Percentiles rank a stretch among this genome's conserved stretches.
phyloP scores from a whole-genome alignment of 2,797 vertebrate species.

The Coccyzus lansbergi region DNA sequence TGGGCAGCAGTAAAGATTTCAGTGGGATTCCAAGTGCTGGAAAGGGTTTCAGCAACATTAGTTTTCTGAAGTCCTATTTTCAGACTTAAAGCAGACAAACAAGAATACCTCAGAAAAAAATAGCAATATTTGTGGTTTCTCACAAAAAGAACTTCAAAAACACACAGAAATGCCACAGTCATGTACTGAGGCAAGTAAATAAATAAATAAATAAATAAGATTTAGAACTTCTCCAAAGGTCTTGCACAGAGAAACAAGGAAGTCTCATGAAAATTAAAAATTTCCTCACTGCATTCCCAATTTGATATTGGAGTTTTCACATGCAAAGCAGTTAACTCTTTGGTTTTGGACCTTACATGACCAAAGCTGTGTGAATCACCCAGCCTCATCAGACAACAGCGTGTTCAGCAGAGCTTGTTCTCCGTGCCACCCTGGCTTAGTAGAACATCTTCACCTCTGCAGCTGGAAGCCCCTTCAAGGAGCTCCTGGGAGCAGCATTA shows the following conservation, averaged over 20 bases:
- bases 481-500: not conserved
- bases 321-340: not conserved
- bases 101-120: not conserved
- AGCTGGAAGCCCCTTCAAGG: not conserved
- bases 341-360: not conserved
- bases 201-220: not conserved
- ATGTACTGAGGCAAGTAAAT: not conserved
- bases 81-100: not conserved
- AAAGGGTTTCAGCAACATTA: not conserved
- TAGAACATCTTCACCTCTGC: accelerated
- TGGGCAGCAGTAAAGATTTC: not conserved
- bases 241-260: not conserved
- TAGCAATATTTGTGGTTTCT: not conserved
- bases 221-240: not conserved
- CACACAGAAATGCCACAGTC: not conserved
- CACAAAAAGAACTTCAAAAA: not conserved
- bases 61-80: not conserved
- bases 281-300: not conserved
- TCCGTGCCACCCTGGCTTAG: not conserved
- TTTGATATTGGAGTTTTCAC: not conserved
- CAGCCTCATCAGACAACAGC: not conserved
- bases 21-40: not conserved
- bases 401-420: not conserved
- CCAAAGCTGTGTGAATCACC: not conserved
- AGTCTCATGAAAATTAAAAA: not conserved